phyloP scores from a whole-genome alignment of 2,797 vertebrate species.

The Cirrhinus molitorella region DNA sequence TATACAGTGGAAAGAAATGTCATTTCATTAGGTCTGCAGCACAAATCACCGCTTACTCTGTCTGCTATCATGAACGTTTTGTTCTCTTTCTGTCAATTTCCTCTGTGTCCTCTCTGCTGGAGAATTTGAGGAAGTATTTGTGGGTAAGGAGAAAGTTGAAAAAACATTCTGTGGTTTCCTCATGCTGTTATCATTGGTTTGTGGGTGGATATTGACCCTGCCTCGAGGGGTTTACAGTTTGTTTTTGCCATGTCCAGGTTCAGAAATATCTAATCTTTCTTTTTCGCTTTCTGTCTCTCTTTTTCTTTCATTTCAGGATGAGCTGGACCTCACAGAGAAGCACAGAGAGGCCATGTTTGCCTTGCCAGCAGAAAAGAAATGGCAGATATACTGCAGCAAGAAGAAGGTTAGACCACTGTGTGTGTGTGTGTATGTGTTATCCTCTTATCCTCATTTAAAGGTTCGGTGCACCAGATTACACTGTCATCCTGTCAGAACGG shows the following conservation, averaged over 20 bases:
- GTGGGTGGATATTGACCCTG: conserved; percentile 14
- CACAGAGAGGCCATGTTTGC: conserved; percentile 99
- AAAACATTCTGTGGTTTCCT: conserved; percentile 7
- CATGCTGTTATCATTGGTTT: conserved; percentile 28
- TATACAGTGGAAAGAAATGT: conserved; percentile 27
- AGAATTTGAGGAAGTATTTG: conserved; percentile 43
- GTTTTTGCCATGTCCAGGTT: conserved; percentile 19
- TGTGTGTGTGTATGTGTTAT: background rate
- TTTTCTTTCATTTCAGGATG: conserved; percentile 82
- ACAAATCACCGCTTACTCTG: background rate
- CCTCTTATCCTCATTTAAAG: background rate
- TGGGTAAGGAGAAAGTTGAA: conserved; percentile 24
- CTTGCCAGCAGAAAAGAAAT: conserved; percentile 97
- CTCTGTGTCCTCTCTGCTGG: conserved; percentile 16
- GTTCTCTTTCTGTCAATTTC: background rate
- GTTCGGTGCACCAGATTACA: conserved; percentile 16
- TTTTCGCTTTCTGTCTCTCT: background rate
- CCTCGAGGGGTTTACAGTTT: conserved; percentile 30
- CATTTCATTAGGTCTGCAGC: background rate
- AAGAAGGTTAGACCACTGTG: conserved; percentile 85
- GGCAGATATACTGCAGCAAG: conserved; percentile 99
- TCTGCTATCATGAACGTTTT: conserved; percentile 3
- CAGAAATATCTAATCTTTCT: conserved; percentile 12
- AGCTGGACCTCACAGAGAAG: conserved; percentile 98
- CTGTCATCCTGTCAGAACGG: conserved; percentile 27